Evolutionary conservation across 1,140 invertebrate genomes (phyloP), one percentile per base, ranked within the genome.

Genomic region (Aphaenogaster ashmeadi): DNA sequence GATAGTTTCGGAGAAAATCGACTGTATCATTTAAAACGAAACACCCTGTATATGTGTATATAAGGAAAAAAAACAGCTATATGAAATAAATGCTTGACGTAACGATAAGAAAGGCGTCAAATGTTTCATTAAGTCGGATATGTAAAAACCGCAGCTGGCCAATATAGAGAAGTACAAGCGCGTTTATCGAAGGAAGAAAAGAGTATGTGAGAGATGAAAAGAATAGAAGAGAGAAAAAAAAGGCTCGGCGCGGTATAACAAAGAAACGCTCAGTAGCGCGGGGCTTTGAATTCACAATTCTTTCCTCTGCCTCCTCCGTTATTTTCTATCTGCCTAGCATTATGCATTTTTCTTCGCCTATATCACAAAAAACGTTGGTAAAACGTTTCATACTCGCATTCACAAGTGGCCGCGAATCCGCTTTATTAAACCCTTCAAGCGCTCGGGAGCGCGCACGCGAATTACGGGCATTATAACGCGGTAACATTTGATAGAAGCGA

Each of bases 91-190:
- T 72, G 21, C 38, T 69, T 52, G 52, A 7, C 47, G 60, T 62
- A 87, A 84, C 54, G 52, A 67, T 67, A 71, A 50, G 52, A 83
- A 21, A 64, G 60, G 27, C 11, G 47, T 75, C 58, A 72, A 89
- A 87, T 87, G 71, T 87, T 91, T 91, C 80, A 91, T 87, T 87
- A 91, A 89, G 78, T 87, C 47, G 52, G 87, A 91, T 84, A 52
- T 62, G 71, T 79, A 84, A 84, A 91, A 87, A 91, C 60, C 74
- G 8, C 79, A 78, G 36, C 9, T 27, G 33, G n/a, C 75, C n/a
- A 41, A 33, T 72, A 56, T 38, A n/a, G 56, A 84, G 69, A 44
- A 62, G 54, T 18, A 60, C n/a, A 41, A 69, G 62, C 18, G 56
- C 44, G 75, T 72, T 69, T 79, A 62, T 67, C 64, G 84, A 67